Conservation (phyloP, 2,113 vertebrate species). For the Gnathonemus longibarbis region DNA sequence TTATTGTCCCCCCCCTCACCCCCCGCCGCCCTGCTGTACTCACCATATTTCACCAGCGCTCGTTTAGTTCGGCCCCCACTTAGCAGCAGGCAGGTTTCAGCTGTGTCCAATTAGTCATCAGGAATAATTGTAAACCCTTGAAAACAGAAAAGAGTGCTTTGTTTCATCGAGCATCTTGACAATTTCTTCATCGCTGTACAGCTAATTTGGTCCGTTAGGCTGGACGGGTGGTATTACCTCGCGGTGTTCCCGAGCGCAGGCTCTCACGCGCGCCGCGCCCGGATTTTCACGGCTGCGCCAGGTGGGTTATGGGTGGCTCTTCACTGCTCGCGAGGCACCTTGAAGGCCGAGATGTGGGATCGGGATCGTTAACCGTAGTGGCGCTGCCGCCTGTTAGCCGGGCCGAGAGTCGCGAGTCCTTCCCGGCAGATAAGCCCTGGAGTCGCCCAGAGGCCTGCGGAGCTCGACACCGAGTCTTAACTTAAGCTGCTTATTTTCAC, state of each 20-base stretch:
- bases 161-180: not conserved
- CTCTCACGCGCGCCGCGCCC: constrained; percentile 41
- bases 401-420: not conserved
- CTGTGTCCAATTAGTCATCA: constrained; percentile 19
- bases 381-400: not conserved
- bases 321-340: not conserved
- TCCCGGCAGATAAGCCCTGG: not conserved
- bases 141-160: not conserved
- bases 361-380: not conserved
- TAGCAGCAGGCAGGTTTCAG: not conserved
- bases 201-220: constrained; percentile 19
- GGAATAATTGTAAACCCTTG: constrained; percentile 8
- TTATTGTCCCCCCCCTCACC: not conserved
- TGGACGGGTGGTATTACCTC: constrained; percentile 22
- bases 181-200: constrained; percentile 11
- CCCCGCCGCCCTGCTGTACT: not conserved
- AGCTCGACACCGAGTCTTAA: not conserved
- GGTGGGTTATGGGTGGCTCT: not conserved
- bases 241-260: constrained; percentile 20
- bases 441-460: not conserved
- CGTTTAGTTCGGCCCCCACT: not conserved
- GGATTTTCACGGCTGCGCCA: not conserved
- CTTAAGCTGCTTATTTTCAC: constrained; percentile 8
- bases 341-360: not conserved
- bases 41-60: not conserved